Conservation (phyloP, 2,113 vertebrate genomes). For the Podarcis cretensis region DNA sequence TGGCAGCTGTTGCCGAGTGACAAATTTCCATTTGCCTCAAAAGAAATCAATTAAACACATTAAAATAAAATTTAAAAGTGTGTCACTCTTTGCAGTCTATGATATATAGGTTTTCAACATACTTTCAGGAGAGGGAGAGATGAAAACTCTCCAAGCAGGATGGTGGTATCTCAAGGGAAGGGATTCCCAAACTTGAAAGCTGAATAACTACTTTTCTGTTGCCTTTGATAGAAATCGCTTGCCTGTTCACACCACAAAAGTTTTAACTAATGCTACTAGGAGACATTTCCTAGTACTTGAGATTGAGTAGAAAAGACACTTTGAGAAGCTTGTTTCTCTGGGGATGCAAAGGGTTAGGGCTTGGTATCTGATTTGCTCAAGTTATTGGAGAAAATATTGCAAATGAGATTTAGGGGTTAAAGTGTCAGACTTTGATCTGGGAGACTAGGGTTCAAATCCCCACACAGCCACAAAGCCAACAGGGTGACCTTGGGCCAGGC, state of each 20-base stretch:
- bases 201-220: conserved; percentile 54
- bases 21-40: conserved; percentile 60
- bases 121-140: background rate
- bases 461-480: too few species aligned
- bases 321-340: conserved; percentile 26
- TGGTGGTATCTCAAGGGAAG: conserved; percentile 37
- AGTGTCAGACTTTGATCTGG: too few species aligned
- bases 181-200: conserved; percentile 61
- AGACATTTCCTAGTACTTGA: conserved; percentile 42
- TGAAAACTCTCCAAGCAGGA: conserved; percentile 20
- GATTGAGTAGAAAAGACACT: conserved; percentile 36
- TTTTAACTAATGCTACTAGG: conserved; percentile 32
- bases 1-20: conserved; percentile 57
- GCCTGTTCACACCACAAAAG: conserved; percentile 18
- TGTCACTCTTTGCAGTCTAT: conserved; percentile 30
- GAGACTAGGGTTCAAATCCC: too few species aligned
- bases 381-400: conserved; percentile 24
- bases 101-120: conserved; percentile 38
- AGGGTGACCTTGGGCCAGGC: too few species aligned
- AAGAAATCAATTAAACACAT: conserved; percentile 66
- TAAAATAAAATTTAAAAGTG: conserved; percentile 47
- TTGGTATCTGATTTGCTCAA: conserved; percentile 47
- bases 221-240: conserved; percentile 60
- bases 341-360: conserved; percentile 35
- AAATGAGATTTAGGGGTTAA: conserved; percentile 6